A percentile compares a stretch with the other conserved stretches of the same genome.
Evolutionary conservation across 2,888 invertebrate genomes (phyloP).

Genomic region (Proisotoma minuta): DNA sequence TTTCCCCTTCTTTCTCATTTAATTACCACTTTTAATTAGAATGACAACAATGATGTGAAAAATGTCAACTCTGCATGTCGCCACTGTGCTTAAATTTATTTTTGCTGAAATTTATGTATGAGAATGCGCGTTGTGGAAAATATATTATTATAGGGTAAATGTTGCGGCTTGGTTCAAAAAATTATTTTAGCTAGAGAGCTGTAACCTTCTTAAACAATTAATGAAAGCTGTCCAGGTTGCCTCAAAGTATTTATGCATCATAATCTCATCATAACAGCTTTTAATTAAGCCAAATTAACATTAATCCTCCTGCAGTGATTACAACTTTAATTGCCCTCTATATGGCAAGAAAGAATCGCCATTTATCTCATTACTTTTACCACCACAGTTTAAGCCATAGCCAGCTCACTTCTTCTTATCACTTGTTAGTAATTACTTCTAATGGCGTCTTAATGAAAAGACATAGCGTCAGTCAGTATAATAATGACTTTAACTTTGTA

Average conservation of each 20-base stretch:
- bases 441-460: too few relatives aligned
- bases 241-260: slow-evolving; percentile 2
- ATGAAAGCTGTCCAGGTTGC: slow-evolving; percentile 12
- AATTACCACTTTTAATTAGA: slow-evolving; percentile 46
- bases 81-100: slow-evolving; percentile 1
- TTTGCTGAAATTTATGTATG: not conserved
- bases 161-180: too few relatives aligned
- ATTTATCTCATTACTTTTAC: too few relatives aligned
- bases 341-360: too few relatives aligned
- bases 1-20: slow-evolving; percentile 25
- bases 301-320: slow-evolving; percentile 6
- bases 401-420: too few relatives aligned
- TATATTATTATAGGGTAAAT: too few relatives aligned
- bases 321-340: slow-evolving; percentile 1
- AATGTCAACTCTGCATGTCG: slow-evolving; percentile 41
- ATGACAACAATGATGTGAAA: slow-evolving; percentile 45
- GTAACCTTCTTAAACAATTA: slow-evolving; percentile 11
- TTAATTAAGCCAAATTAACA: slow-evolving; percentile 16
- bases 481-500: too few relatives aligned
- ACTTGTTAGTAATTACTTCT: too few relatives aligned
- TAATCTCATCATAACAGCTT: not conserved
- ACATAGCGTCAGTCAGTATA: too few relatives aligned
- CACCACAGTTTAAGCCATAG: too few relatives aligned
- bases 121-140: not conserved
- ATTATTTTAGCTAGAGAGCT: not conserved